phyloP scores from a whole-genome alignment of 2,797 vertebrate genomes.

The Bradypus variegatus region DNA sequence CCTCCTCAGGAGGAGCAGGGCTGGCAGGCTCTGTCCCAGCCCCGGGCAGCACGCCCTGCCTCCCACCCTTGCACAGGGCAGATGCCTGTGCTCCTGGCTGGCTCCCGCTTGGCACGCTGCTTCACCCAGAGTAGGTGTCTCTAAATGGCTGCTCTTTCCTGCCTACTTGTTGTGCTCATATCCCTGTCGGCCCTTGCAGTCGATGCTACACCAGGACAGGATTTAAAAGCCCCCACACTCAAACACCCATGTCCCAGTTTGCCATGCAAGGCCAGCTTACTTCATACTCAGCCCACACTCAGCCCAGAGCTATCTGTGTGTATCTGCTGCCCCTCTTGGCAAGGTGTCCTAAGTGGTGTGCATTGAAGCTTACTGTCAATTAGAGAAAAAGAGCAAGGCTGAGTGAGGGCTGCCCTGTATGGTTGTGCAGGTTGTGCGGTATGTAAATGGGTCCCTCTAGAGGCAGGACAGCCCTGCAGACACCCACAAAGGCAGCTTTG shows the following conservation, averaged over 20 bases:
- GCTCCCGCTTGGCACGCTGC: neutral
- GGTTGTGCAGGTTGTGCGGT: neutral
- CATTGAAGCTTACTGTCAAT: neutral
- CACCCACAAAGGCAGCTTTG: neutral
- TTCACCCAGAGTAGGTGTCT: slow-evolving; percentile 10
- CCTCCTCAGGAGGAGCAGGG: neutral
- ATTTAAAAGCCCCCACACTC: neutral
- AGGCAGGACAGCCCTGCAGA: neutral
- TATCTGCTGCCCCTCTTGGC: neutral
- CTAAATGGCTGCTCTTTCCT: slow-evolving; percentile 27
- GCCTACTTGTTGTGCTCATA: slow-evolving; percentile 9
- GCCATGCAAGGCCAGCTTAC: neutral
- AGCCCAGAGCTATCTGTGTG: slow-evolving; percentile 6
- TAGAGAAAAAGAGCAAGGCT: neutral
- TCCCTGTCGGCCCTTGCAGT: neutral
- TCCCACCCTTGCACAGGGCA: neutral
- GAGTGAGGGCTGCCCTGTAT: neutral
- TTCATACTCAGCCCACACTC: neutral
- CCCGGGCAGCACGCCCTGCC: slow-evolving; percentile 1
- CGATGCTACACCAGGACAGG: neutral
- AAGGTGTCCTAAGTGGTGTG: neutral
- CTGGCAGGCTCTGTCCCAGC: neutral
- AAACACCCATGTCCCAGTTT: neutral
- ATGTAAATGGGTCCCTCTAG: slow-evolving; percentile 37
- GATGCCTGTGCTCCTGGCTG: slow-evolving; percentile 5